Percentiles rank a stretch among this genome's conserved stretches.
Conservation (phyloP, 2,888 invertebrate genomes). For the Athripsodes cinereus region DNA sequence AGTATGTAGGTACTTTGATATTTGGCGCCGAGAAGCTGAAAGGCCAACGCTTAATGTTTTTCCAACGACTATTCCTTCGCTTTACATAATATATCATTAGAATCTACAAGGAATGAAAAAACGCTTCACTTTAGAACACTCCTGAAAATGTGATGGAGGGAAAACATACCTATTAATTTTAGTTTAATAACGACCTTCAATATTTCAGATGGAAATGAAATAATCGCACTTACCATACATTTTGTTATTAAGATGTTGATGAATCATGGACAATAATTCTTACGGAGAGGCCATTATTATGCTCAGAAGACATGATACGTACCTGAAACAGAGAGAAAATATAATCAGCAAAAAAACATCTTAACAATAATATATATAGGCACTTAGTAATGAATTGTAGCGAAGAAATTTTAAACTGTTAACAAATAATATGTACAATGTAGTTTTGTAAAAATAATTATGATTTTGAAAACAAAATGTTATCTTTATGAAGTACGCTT, state of each 20-base stretch:
- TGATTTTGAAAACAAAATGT: no score
- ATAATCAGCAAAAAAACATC: no score
- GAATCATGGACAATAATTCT: neutral
- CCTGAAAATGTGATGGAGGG: neutral
- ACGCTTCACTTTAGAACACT: conserved; percentile 1
- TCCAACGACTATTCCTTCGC: conserved; percentile 23
- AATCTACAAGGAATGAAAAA: conserved; percentile 11
- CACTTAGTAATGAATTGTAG: no score
- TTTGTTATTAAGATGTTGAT: neutral
- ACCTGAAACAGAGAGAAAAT: neutral
- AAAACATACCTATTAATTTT: conserved; percentile 3
- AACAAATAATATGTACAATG: no score
- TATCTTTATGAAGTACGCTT: no score
- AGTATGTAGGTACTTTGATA: neutral
- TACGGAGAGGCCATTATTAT: neutral
- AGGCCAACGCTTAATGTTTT: conserved; percentile 21
- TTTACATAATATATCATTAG: conserved; percentile 25
- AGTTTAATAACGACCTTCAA: neutral
- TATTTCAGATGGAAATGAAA: neutral
- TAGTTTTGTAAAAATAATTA: no score
- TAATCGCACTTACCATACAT: neutral
- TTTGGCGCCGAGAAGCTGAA: conserved; percentile 11
- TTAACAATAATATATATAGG: no score
- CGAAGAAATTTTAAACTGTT: no score
- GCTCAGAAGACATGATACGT: no score